Percentiles rank a stretch among this genome's conserved stretches.
Evolutionary conservation across 2,797 vertebrate genomes (phyloP).

Genomic region (Molothrus ater): DNA sequence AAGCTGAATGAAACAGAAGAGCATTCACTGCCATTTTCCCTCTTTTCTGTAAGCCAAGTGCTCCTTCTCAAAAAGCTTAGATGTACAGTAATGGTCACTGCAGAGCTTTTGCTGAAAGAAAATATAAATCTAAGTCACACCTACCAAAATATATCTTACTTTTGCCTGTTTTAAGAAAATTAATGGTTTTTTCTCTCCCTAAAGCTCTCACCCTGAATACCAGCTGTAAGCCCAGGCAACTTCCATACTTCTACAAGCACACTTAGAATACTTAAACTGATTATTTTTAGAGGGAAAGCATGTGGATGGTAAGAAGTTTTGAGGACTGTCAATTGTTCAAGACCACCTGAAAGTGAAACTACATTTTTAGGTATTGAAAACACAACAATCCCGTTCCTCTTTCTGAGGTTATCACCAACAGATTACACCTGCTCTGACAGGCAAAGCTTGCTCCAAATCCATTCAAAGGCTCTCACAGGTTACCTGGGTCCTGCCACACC

Average conservation of each 20-base stretch:
- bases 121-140: not conserved
- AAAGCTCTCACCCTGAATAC: not conserved
- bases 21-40: not conserved
- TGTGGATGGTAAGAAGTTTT: rapidly evolving
- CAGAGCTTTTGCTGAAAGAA: not conserved
- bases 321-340: not conserved
- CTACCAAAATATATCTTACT: not conserved
- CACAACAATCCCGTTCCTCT: not conserved
- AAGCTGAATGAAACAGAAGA: not conserved
- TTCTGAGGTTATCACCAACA: not conserved
- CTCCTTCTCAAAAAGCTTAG: not conserved
- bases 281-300: not conserved
- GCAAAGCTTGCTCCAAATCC: not conserved
- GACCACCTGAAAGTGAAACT: not conserved
- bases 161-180: not conserved
- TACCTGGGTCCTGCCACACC: not conserved
- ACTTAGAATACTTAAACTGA: not conserved
- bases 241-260: not conserved
- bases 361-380: not conserved
- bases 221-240: not conserved
- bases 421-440: not conserved
- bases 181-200: not conserved
- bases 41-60: not conserved
- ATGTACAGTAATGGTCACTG: rapidly evolving
- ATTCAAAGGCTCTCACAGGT: not conserved